Evolutionary conservation across 2,888 invertebrate genomes (phyloP).

Genomic region (Andrena fulva): DNA sequence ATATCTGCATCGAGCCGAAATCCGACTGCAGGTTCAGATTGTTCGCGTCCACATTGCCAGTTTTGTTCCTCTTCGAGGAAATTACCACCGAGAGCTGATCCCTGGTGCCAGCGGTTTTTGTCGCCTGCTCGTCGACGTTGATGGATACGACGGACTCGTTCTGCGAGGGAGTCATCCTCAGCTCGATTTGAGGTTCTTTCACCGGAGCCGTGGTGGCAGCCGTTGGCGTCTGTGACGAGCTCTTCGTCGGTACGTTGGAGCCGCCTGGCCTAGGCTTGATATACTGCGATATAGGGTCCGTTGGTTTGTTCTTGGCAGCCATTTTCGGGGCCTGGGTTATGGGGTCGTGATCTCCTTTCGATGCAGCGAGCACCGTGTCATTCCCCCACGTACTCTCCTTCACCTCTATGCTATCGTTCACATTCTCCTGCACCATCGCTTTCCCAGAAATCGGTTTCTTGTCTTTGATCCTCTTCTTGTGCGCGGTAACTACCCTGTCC

Average conservation of each 20-base stretch:
- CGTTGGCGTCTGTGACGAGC: conserved; percentile 10
- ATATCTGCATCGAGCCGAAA: conserved; percentile 65
- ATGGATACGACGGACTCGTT: conserved; percentile 67
- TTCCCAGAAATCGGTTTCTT: background rate
- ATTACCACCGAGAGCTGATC: conserved; percentile 70
- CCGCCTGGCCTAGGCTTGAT: conserved; percentile 2
- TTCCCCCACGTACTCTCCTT: too few species aligned
- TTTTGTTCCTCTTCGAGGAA: conserved; percentile 28
- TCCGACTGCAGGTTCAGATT: background rate
- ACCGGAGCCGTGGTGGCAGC: background rate
- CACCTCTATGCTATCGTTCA: background rate
- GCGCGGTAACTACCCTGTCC: conserved; percentile 47
- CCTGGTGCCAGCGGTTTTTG: background rate
- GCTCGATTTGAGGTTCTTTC: conserved; percentile 58
- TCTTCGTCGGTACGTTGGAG: background rate
- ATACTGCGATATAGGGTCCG: conserved; percentile 19
- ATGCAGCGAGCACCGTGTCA: background rate
- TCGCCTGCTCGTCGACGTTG: conserved; percentile 51
- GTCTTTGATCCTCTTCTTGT: conserved; percentile 34
- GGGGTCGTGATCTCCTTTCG: background rate
- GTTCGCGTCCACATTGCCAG: background rate
- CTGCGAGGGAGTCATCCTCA: conserved; percentile 63
- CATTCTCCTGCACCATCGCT: background rate
- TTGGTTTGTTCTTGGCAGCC: background rate
- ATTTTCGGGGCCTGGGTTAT: background rate